These are phyloP conservation scores for Ischnura elegans DNA, from an alignment of 2,888 invertebrate species.

Conservation along the genomic window DNA sequence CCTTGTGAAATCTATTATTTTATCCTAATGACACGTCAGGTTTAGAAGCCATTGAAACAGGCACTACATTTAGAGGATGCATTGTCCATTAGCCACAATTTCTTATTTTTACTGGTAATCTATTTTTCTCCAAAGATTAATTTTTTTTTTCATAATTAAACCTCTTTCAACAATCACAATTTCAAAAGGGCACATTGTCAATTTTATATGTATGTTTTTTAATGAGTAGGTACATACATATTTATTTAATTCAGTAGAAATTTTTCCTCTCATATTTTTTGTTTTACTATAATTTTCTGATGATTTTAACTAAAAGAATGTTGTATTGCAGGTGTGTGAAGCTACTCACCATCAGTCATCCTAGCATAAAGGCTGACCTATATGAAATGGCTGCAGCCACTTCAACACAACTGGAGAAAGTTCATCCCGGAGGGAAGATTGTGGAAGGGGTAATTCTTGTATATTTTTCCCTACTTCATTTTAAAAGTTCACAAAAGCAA, in stretches of 20 bases:
- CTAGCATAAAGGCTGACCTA: conserved; percentile 85
- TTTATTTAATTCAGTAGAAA: not conserved
- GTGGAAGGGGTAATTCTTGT: conserved; percentile 83
- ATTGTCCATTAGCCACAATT: too few species aligned
- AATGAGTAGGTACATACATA: too few species aligned
- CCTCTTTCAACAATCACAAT: too few species aligned
- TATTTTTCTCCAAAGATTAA: too few species aligned
- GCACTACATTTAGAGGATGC: too few species aligned
- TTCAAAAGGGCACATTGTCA: too few species aligned
- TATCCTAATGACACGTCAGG: too few species aligned
- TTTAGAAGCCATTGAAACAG: too few species aligned
- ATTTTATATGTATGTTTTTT: too few species aligned
- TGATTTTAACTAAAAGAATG: not conserved
- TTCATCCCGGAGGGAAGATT: conserved; percentile 91
- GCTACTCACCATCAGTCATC: conserved; percentile 84
- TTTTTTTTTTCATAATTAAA: too few species aligned
- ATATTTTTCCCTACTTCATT: not conserved
- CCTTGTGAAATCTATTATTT: too few species aligned
- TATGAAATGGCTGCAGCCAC: conserved; percentile 87
- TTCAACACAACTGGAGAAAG: conserved; percentile 84
- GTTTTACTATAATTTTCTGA: not conserved
- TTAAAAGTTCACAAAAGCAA: not conserved
- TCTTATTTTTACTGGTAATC: too few species aligned
- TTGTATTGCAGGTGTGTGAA: conserved; percentile 77
- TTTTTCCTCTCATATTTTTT: not conserved